A percentile compares a stretch with the other conserved stretches of the same genome.
These are phyloP conservation scores for Prorops nasuta DNA, from an alignment of 1,140 invertebrate genomes.

Conservation along the genomic window DNA sequence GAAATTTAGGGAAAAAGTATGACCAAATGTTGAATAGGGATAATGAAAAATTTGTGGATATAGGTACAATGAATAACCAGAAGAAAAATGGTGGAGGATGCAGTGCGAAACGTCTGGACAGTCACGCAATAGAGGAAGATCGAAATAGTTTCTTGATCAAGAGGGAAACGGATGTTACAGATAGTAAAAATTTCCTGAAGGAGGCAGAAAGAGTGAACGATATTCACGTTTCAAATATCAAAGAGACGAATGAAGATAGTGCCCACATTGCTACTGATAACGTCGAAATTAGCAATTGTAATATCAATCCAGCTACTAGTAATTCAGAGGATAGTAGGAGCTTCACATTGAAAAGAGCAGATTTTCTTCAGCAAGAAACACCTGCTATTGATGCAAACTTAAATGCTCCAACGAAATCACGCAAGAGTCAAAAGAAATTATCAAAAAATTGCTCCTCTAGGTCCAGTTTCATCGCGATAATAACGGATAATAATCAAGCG, in stretches of 20 bases:
- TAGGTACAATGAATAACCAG: no score
- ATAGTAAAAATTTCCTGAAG: no score
- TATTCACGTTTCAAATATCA: conserved; percentile 12
- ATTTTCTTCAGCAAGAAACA: conserved; percentile 14
- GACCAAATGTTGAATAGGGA: no score
- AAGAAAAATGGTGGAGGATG: no score
- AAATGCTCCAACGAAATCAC: conserved; percentile 38
- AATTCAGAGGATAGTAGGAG: conserved; percentile 42
- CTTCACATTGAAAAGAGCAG: conserved; percentile 43
- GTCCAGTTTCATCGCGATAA: conserved; percentile 31
- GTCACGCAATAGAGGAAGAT: no score
- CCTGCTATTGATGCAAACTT: no score
- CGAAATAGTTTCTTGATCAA: no score
- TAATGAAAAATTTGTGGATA: no score
- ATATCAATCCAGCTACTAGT: conserved; percentile 7
- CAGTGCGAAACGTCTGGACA: no score
- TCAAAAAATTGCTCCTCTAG: conserved; percentile 38
- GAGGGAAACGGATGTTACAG: no score
- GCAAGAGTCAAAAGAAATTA: conserved; percentile 45
- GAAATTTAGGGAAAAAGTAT: no score
- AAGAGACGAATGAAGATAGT: conserved; percentile 1
- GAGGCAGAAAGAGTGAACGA: no score
- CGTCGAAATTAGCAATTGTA: conserved; percentile 9
- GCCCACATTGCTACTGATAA: neutral
- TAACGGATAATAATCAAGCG: conserved; percentile 13